Evolutionary conservation across 2,888 invertebrate species (phyloP), one percentile per base, ranked within the genome.

Genomic region (Leptogaster cylindrica): DNA sequence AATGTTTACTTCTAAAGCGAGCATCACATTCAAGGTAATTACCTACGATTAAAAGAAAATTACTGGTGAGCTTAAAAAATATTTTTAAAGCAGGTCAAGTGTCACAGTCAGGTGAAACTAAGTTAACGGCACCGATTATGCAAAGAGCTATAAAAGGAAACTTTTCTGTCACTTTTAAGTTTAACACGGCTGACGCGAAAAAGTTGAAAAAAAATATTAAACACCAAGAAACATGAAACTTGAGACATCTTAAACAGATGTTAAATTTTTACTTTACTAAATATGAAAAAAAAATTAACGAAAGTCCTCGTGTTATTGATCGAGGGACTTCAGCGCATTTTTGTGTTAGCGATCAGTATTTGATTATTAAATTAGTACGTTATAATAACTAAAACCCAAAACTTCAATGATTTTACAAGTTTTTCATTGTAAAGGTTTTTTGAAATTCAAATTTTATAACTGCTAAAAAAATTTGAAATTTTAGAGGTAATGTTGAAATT

Each of bases 81-180:
- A 61, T 44, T 44, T 67, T 23, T 58, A 52, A 72, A 71, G 61
- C 71, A 66, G 72, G 72, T 72, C 71, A 72, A 72, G 72, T 72
- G 65, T 68, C 70, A 69, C 66, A 67, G 71, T 65, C 71, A 72
- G 72, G 71, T 71, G 72, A 72, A 67, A 67, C 44, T 61, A 44
- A 61, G 61, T 61, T 61, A 61, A 44, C 61, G 44, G 61, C 44
- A 61, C 27, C 61, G 61, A 61, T 61, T 61, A 61, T 61, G 61
- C 61, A 44, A 61, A 55, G 44, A 2, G 28, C 44, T 18, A 27
- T 44, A 44, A 44, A 61, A 28, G 27, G 44, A n/a, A 28, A 61
- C 28, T 14, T 61, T 44, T 41, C 41, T 44, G 20, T 28, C 41
- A 16, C 41, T 41, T 41, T 16, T 61, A 16, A 23, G 12, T 2